Conservation (phyloP, 2,888 invertebrate species). For the Andrena trimmerana region DNA sequence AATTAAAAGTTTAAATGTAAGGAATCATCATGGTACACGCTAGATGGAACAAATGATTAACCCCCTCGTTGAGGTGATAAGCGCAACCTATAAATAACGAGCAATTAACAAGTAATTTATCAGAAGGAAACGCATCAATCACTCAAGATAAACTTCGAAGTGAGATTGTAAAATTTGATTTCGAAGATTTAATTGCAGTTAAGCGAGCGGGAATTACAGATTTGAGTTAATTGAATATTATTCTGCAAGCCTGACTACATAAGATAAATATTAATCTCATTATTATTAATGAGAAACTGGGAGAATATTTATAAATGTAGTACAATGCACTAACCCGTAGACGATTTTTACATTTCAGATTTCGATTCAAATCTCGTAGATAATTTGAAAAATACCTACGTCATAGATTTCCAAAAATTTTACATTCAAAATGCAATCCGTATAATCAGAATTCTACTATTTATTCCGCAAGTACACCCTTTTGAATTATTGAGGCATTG, state of each 20-base stretch:
- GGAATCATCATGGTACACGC: not conserved
- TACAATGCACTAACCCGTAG: not conserved
- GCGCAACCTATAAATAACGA: conserved; percentile 25
- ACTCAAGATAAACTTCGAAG: conserved; percentile 56
- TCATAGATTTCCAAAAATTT: no score
- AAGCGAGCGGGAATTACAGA: conserved; percentile 30
- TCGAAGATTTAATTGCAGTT: conserved; percentile 43
- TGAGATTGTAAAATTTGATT: conserved; percentile 42
- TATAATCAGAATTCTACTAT: no score
- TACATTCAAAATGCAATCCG: no score
- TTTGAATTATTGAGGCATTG: no score
- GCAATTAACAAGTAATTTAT: conserved; percentile 7
- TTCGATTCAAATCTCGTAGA: no score
- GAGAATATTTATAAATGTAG: not conserved
- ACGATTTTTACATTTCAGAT: not conserved
- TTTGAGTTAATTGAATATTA: conserved; percentile 48
- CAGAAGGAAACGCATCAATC: conserved; percentile 55
- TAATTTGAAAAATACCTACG: no score
- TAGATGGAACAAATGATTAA: conserved; percentile 30
- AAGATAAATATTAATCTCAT: conserved; percentile 2
- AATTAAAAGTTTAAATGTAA: conserved; percentile 7
- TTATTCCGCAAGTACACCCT: no score
- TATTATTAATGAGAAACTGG: no score
- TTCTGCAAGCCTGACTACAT: conserved; percentile 24
- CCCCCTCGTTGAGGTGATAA: conserved; percentile 24